Percentiles rank a stretch among this genome's conserved stretches.
Evolutionary conservation across 2,888 invertebrate genomes (phyloP).

Genomic region (Sinhomidia bicolor): DNA sequence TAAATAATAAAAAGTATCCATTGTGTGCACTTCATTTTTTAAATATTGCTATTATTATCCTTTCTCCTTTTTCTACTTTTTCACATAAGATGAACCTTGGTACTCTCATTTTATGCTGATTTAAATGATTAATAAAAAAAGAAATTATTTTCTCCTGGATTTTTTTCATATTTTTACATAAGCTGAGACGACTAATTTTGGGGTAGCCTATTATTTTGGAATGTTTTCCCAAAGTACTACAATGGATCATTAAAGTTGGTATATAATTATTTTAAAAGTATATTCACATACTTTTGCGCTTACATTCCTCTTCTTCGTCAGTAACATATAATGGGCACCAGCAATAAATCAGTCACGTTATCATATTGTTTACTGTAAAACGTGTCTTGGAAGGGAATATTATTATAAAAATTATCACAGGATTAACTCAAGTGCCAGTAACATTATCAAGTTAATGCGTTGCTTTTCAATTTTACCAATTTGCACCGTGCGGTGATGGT

Average conservation of each 20-base stretch:
- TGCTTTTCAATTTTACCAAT: no score
- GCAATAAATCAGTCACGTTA: no score
- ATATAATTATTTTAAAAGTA: not conserved
- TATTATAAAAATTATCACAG: not conserved
- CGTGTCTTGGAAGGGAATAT: not conserved
- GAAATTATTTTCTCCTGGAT: not conserved
- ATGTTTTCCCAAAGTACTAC: not conserved
- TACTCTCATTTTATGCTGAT: not conserved
- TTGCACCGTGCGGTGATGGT: no score
- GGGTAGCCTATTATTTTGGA: not conserved
- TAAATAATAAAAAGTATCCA: not conserved
- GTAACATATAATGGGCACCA: not conserved
- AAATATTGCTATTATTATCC: not conserved
- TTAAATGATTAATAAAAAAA: not conserved
- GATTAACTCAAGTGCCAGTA: not conserved
- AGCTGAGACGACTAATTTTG: not conserved
- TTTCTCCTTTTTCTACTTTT: not conserved
- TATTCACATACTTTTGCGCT: not conserved
- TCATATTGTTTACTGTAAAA: no score
- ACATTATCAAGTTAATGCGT: not conserved
- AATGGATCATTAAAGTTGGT: not conserved
- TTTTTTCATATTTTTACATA: not conserved
- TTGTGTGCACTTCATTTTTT: not conserved
- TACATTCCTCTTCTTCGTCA: not conserved
- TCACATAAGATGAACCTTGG: slow-evolving; percentile 7